Evolutionary conservation across 2,797 vertebrate genomes (phyloP), one percentile per base, ranked within the genome.

Genomic region (Crenuchus spilurus): DNA sequence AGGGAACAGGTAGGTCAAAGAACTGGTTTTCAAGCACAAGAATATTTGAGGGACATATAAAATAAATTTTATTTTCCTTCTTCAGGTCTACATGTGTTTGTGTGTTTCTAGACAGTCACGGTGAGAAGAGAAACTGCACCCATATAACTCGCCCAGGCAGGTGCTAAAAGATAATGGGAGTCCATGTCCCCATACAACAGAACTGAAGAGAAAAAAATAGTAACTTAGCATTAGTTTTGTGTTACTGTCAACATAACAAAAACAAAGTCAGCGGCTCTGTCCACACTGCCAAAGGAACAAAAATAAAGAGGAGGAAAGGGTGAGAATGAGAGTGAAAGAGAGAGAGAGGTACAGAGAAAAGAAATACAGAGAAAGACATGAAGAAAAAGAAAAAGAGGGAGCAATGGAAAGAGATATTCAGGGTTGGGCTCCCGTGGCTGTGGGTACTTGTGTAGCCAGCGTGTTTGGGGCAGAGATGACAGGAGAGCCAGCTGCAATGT

Each of bases 1-100:
- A 26, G 42, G 68, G 65, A 70, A 54, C 26, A 77, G 55, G 52
- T 88, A 49, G 84, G 87, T 89, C 85, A 85, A 87, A 87, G 90
- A 92, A 92, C 87, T 87, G 87, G 88, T 93, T 69, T 79, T 91
- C 91, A 93, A 92, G 88, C 91, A 93, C 92, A 90, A 90, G 88
- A 90, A 90, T 92, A 90, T 91, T 92, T 92, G 91, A 92, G 91
- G 92, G 93, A 94, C 93, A 93, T 94, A 94, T 92, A 94, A 95
- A 94, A 95, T 95, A 92, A 93, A 93, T 90, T 94, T 94, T 95
- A 94, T 94, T 94, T 90, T 94, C 92, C 89, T 76, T 84, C 81
- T 90, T 92, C 87, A 92, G 88, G 89, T 92, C 93, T 93, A 93
- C 93, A 93, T 90, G 85, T 87, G 61, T 61, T 44, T 75, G 46